Evolutionary conservation across 1,140 invertebrate genomes (phyloP).

Genomic region (Cydia strobilella): DNA sequence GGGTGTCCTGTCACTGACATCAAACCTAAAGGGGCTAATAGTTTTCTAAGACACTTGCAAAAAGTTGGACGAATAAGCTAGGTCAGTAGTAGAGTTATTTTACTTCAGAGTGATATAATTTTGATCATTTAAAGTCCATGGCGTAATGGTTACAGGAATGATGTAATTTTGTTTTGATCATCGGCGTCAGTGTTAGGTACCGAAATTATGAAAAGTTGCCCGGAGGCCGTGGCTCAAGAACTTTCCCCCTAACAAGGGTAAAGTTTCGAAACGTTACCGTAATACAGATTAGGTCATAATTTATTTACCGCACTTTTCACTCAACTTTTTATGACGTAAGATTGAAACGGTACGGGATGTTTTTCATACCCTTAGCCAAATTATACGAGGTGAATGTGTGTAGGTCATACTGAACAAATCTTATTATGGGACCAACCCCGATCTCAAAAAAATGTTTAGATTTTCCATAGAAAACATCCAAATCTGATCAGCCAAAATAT

Average conservation of each 20-base stretch:
- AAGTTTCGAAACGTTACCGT: constrained; percentile 53
- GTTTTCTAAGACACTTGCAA: no score
- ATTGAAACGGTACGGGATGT: background rate
- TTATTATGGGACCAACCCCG: no score
- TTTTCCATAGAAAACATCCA: no score
- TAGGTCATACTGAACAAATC: no score
- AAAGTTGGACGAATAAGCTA: no score
- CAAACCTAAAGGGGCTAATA: no score
- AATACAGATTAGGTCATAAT: constrained; percentile 62
- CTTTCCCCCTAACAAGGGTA: constrained; percentile 37
- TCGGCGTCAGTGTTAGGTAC: constrained; percentile 41
- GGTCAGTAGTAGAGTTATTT: no score
- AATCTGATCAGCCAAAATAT: no score
- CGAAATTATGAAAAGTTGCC: constrained; percentile 53
- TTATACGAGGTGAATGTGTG: no score
- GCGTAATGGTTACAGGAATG: constrained; percentile 34
- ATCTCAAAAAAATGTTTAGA: no score
- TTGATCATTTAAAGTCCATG: constrained; percentile 30
- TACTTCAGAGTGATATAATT: no score
- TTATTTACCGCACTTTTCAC: constrained; percentile 46
- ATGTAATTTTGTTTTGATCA: constrained; percentile 32
- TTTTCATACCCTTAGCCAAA: background rate
- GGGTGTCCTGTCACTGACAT: no score
- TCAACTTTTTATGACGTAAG: constrained; percentile 8
- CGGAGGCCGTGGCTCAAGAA: constrained; percentile 46